Conservation (phyloP, 2,888 invertebrate genomes). For the Trichopoda pennipes region DNA sequence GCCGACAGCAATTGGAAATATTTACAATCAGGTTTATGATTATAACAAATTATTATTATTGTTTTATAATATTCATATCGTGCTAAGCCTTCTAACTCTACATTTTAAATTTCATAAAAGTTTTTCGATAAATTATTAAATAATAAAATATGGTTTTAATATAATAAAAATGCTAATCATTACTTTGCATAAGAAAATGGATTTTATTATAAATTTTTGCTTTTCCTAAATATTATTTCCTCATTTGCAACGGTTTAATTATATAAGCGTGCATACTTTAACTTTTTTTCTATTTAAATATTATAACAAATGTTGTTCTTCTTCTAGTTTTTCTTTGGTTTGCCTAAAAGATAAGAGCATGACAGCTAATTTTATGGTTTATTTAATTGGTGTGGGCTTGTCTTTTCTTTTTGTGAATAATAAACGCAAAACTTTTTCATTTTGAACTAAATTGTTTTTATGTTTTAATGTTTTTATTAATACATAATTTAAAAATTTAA, state of each 20-base stretch:
- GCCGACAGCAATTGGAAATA: slow-evolving; percentile 24
- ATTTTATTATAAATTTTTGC: background rate
- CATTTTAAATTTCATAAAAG: slow-evolving; percentile 27
- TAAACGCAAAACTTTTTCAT: slow-evolving; percentile 30
- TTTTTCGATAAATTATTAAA: slow-evolving; percentile 62
- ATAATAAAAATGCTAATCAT: slow-evolving; percentile 60
- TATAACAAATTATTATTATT: background rate
- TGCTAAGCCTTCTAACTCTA: background rate
- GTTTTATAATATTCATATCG: background rate
- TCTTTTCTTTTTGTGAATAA: background rate
- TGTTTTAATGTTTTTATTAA: slow-evolving; percentile 34
- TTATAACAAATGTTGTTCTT: slow-evolving; percentile 43
- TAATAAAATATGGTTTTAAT: slow-evolving; percentile 66
- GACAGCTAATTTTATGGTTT: slow-evolving; percentile 55
- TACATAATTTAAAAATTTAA: slow-evolving; percentile 47
- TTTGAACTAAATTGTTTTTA: slow-evolving; percentile 19
- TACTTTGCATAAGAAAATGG: slow-evolving; percentile 40
- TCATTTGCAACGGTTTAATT: background rate
- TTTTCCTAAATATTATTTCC: background rate
- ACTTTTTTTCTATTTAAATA: slow-evolving; percentile 23
- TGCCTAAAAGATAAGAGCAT: slow-evolving; percentile 54
- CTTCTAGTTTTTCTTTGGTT: slow-evolving; percentile 20
- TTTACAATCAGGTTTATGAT: slow-evolving; percentile 24
- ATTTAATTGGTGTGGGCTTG: slow-evolving; percentile 18
- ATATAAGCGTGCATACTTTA: background rate